phyloP scores from a whole-genome alignment of 2,797 vertebrate genomes.

The Sciaenops ocellatus region DNA sequence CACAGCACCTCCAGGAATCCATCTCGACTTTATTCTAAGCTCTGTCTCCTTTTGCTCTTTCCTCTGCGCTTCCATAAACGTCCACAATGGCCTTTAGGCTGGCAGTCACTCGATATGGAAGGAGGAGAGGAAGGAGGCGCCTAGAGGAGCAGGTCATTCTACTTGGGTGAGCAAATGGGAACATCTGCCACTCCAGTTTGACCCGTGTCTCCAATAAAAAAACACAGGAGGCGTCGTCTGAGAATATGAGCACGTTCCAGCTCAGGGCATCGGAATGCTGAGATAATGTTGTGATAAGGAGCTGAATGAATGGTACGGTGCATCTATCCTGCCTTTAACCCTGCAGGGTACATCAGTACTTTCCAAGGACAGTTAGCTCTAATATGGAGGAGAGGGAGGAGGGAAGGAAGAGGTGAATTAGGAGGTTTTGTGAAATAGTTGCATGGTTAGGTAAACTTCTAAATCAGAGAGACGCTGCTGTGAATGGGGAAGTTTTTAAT shows the following conservation, averaged over 20 bases:
- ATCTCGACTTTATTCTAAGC: conserved; percentile 64
- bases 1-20: conserved; percentile 56
- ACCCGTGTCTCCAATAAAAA: conserved; percentile 73
- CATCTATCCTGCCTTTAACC: conserved; percentile 50
- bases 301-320: conserved; percentile 66
- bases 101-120: conserved; percentile 74
- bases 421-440: conserved; percentile 34
- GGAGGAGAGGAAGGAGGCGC: conserved; percentile 69
- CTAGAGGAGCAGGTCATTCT: conserved; percentile 81
- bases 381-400: conserved; percentile 2
- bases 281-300: conserved; percentile 83
- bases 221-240: conserved; percentile 68
- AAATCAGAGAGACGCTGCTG: conserved; percentile 19
- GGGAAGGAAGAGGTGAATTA: conserved; percentile 26
- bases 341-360: conserved; percentile 56
- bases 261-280: conserved; percentile 84
- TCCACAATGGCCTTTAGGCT: conserved; percentile 66
- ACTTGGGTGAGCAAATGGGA: conserved; percentile 80
- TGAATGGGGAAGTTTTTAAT: conserved; percentile 14
- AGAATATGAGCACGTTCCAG: conserved; percentile 82
- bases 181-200: conserved; percentile 79
- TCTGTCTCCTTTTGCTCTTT: conserved; percentile 52
- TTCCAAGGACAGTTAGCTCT: conserved; percentile 59
- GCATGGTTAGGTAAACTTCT: conserved; percentile 17
- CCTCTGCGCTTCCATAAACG: conserved; percentile 67